Base-by-base conservation (phyloP, 2,888 invertebrate genomes). In the Conchocele bisecta region DNA sequence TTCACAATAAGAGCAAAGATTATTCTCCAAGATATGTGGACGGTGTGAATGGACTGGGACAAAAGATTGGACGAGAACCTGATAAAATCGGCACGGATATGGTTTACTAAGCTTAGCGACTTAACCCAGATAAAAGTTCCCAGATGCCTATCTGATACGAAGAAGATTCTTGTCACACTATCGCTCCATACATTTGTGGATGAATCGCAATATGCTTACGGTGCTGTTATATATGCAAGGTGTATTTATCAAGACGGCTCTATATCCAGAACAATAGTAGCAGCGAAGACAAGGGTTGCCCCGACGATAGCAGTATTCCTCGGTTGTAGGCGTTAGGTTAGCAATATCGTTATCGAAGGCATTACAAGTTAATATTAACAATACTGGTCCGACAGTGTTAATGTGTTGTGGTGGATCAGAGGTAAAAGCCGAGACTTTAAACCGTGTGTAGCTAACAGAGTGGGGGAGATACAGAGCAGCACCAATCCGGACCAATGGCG, bases 21-120 rank as follows among this genome's bases (percentile, higher is more conserved):
- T 3, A 46, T 88, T 7, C 44, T 86, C 5, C 87, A 88, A 65
- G 51, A 81, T 28, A 63, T 85, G 13, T 88, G 87, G 86, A 57
- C 69, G 35, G 35, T 29, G 3, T 70, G 67, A 9, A 22, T 80
- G 15, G 81, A 79, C 3, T 87, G 86, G 86, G 86, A 86, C 60
- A 83, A 86, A 15, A 75, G 77, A 66, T 28, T 79, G 9, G 20
- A 24, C 1, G 61, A 66, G 5, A 35, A 24, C 11, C 3, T 57
- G 4, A 29, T n/a, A 5, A 13, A 13, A 1, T 15, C 44, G 7
- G 26, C 60, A 7, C 24, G n/a, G 15, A n/a, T 39, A 13, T 51
- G 67, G 67, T 61, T 61, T 44, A 20, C 0, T 22, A 59, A 67
- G 28, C 35, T 67, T 13, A 2, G 2, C 5, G 6, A 41, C 22